Conservation (phyloP, 2,113 vertebrate species). For the Chaetura pelagica region DNA sequence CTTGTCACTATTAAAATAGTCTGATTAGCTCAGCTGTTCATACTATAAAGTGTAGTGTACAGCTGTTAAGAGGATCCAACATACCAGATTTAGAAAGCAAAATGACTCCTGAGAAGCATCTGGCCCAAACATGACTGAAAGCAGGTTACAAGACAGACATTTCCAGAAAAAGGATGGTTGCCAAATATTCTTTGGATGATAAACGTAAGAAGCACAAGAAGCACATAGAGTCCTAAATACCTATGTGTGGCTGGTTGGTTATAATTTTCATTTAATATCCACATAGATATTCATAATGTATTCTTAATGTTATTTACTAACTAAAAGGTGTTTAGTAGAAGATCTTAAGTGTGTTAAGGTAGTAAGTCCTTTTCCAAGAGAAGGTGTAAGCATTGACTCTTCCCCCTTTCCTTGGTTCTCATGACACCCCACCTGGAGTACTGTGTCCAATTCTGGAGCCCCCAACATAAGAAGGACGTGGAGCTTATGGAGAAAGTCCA, state of each 20-base stretch:
- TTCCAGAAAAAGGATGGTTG: neutral
- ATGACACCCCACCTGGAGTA: no score
- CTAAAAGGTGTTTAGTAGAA: neutral
- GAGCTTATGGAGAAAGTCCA: no score
- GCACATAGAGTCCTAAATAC: neutral
- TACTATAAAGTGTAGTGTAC: neutral
- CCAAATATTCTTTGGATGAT: neutral
- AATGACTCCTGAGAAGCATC: neutral
- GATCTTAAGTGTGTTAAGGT: no score
- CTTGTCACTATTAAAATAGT: neutral
- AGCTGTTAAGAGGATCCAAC: neutral
- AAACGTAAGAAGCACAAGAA: neutral
- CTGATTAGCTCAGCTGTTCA: neutral
- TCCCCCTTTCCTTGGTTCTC: no score
- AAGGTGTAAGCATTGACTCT: neutral
- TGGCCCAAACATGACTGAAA: neutral
- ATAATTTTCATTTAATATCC: neutral
- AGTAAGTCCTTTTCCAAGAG: neutral
- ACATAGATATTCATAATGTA: neutral
- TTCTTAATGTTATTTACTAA: neutral
- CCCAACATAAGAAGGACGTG: no score
- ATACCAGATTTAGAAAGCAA: neutral
- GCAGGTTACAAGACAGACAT: neutral
- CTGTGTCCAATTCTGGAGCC: no score
- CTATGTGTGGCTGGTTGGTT: rapidly evolving